Base-by-base conservation (phyloP, 1,140 invertebrate species). In the Drosophila athabasca region DNA sequence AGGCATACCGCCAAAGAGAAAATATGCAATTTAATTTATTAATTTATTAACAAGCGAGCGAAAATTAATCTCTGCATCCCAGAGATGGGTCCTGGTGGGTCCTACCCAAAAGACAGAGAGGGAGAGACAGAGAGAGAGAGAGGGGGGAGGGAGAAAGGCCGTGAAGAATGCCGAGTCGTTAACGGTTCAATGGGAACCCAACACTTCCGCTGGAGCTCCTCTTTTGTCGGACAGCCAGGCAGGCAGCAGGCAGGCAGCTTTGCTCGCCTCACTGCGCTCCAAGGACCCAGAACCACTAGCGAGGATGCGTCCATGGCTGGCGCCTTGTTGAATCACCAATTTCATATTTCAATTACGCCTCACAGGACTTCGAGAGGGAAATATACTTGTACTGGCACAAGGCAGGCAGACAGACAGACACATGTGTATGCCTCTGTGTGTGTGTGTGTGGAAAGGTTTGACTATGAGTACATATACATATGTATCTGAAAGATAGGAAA, bases 11-110 rank as follows among this genome's bases (percentile, higher is more conserved):
- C 46, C 65, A 70, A 75, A 79, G 76, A 62, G 62, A 46, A 75
- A 74, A 87, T 82, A 71, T 74, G 62, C 65, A 78, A 75, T 87
- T 78, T 78, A 74, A 84, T 85, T 74, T 84, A 77, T 85, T 69
- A 70, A 85, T 78, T 65, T 75, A 82, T 78, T 75, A 85, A 78
- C 45, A 68, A 73, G 61, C 55, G 51, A 64, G 41, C 59, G 66
- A 70, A 79, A 81, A 77, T 77, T 74, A 85, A 85, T 77, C 52
- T 54, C 41, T 49, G 19, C 61, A 44, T 54, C 41, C 49, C 41
- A 29, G 19, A 3, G 26, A 9, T 31, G 26, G 39, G 31, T 7
- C 26, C 50, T 9, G 24, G 17, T 19, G 1, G 17, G 11, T 2
- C 11, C 41, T 26, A 9, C 29, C 3, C 43, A 48, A 26, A 60